These are phyloP conservation scores for Leucozona laternaria DNA, from an alignment of 2,888 invertebrate genomes.

Conservation along the genomic window DNA sequence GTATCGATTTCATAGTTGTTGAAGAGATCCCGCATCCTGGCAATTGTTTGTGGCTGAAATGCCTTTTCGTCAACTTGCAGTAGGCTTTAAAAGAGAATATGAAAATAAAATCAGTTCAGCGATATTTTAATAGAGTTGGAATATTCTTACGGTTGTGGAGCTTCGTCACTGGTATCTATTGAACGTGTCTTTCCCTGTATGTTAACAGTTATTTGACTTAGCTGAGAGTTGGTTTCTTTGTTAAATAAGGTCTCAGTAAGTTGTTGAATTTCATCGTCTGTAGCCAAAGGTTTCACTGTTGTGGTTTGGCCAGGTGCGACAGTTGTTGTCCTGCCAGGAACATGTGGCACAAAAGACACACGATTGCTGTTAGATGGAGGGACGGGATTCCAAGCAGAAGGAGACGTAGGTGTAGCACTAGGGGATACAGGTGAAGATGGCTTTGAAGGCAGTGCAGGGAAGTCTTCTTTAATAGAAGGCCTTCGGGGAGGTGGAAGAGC, in stretches of 20 bases:
- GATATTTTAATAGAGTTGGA: not conserved
- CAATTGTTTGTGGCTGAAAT: constrained; percentile 87
- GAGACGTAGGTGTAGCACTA: constrained; percentile 61
- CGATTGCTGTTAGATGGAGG: constrained; percentile 65
- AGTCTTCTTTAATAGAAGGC: constrained; percentile 77
- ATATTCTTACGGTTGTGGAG: constrained; percentile 89
- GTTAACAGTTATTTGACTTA: constrained; percentile 88
- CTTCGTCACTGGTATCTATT: constrained; percentile 88
- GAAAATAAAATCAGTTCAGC: not conserved
- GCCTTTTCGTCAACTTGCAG: constrained; percentile 87
- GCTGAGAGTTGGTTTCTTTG: constrained; percentile 90
- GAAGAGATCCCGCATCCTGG: constrained; percentile 89
- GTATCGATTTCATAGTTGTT: constrained; percentile 94
- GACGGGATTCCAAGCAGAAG: constrained; percentile 77
- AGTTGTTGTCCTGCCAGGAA: constrained; percentile 77
- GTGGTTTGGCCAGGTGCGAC: constrained; percentile 79
- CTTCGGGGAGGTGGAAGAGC: constrained; percentile 77
- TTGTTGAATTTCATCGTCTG: constrained; percentile 87
- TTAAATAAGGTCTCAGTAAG: constrained; percentile 89
- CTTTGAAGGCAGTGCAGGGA: constrained; percentile 61
- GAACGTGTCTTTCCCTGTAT: constrained; percentile 90
- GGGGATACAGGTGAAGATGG: constrained; percentile 54
- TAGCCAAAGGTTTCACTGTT: constrained; percentile 84
- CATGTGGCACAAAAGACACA: constrained; percentile 80
- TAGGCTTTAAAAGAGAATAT: constrained; percentile 85